phyloP scores from a whole-genome alignment of 2,888 invertebrate genomes.

The Asteroscopus sphinx region DNA sequence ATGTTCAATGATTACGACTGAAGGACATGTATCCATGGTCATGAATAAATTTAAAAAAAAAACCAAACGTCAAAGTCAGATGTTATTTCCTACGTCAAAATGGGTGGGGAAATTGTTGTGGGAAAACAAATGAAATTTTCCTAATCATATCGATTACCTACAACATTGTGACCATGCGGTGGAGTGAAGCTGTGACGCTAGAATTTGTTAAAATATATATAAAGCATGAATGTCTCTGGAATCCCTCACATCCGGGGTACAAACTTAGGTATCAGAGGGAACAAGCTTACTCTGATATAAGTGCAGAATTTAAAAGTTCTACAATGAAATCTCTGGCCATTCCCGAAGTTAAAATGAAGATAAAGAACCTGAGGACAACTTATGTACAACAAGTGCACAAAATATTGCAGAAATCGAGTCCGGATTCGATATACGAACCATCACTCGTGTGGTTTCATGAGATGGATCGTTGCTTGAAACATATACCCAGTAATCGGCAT shows the following conservation, averaged over 20 bases:
- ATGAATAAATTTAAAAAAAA: too few species aligned
- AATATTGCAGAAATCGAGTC: constrained; percentile 79
- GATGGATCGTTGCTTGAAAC: constrained; percentile 81
- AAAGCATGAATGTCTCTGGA: constrained; percentile 86
- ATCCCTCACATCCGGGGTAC: constrained; percentile 79
- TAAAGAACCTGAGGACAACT: constrained; percentile 85
- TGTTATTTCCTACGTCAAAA: constrained; percentile 16
- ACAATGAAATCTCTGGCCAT: constrained; percentile 72
- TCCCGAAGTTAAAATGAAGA: constrained; percentile 85
- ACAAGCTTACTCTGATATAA: constrained; percentile 76
- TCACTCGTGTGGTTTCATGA: constrained; percentile 82
- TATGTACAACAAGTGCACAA: constrained; percentile 85
- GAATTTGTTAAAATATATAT: constrained; percentile 86
- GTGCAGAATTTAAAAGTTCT: constrained; percentile 71
- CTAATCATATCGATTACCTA: neutral
- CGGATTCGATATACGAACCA: constrained; percentile 77
- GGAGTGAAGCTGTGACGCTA: constrained; percentile 84
- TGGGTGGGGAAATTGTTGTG: constrained; percentile 14
- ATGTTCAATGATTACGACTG: too few species aligned
- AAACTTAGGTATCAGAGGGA: constrained; percentile 78
- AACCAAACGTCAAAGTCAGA: too few species aligned
- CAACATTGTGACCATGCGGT: constrained; percentile 71
- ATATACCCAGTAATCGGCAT: constrained; percentile 72
- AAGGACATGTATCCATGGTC: too few species aligned
- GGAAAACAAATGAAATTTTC: constrained; percentile 14